Base-by-base conservation (phyloP, 2,888 invertebrate genomes). In the Coelogynopora nodosa region DNA sequence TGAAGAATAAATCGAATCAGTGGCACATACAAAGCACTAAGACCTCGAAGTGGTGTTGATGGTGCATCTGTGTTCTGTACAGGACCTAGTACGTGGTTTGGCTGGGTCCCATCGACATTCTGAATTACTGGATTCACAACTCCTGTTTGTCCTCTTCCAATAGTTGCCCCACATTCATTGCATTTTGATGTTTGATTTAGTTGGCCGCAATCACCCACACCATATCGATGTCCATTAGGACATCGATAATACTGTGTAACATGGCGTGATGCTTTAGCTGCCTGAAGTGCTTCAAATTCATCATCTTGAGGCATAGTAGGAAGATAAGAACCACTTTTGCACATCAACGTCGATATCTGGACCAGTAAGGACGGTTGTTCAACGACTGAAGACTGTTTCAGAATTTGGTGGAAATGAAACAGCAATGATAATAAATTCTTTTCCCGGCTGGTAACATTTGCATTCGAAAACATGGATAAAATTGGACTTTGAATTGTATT, bases 151-250 rank as follows among this genome's bases (percentile, higher is more conserved):
- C 23, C 74, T 5, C 23, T 2, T 13, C 74, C 74, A 74, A 74
- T 74, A 5, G 23, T 26, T 74, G 5, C 74, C 23, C 74, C 74
- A 74, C 74, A 74, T 26, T 74, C 74, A 74, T 13, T 13, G 27
- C 74, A 74, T 5, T 23, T 5, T 74, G 10, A 2, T 74, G 74
- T 74, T 23, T 23, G 18, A 74, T 23, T 74, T 26, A 13, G 23
- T 74, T 74, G 74, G 23, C 74, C 74, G 23, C 74, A 74, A 74
- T 74, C 74, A 74, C 74, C 74, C 23, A 74, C 74, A 13, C 74
- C 74, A 74, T 74, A 74, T 2, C 18, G 18, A 74, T 74, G 74
- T 74, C 74, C 74, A 13, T 74, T 74, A 2, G 74, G 74, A 74
- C 74, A 74, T 5, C 23, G 74, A 23, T 74, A 74, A 23, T 74